Percentiles rank a stretch among this genome's conserved stretches.
phyloP scores from a whole-genome alignment of 2,113 vertebrate species.

The Stigmatopora argus region DNA sequence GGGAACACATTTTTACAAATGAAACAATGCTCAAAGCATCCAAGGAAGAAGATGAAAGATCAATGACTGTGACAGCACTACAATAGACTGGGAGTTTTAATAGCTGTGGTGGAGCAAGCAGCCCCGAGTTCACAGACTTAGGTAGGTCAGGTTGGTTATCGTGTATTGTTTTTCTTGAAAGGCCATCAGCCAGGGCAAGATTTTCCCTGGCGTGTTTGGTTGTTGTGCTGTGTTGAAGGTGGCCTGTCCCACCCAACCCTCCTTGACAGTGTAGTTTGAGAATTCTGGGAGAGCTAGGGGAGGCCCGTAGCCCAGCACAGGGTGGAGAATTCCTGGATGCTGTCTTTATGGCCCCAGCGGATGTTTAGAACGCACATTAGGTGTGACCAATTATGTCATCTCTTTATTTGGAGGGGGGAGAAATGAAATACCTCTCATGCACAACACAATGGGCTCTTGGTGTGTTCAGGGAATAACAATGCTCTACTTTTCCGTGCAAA shows the following conservation, averaged over 20 bases:
- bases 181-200: slow-evolving; percentile 21
- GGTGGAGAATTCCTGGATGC: slow-evolving; percentile 72
- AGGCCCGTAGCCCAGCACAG: slow-evolving; percentile 45
- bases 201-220: slow-evolving; percentile 39
- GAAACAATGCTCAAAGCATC: neutral
- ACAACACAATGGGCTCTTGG: slow-evolving; percentile 55
- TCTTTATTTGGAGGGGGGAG: slow-evolving; percentile 53
- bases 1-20: neutral
- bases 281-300: slow-evolving; percentile 28
- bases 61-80: slow-evolving; percentile 10
- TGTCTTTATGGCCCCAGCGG: slow-evolving; percentile 54
- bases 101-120: slow-evolving; percentile 44
- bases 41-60: slow-evolving; percentile 12
- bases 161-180: slow-evolving; percentile 47
- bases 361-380: slow-evolving; percentile 69
- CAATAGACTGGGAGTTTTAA: slow-evolving; percentile 16
- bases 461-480: slow-evolving; percentile 38
- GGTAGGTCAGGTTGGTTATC: slow-evolving; percentile 33
- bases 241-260: slow-evolving; percentile 50
- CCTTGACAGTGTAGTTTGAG: slow-evolving; percentile 47
- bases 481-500: slow-evolving; percentile 45
- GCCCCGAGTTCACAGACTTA: slow-evolving; percentile 41
- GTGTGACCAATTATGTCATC: slow-evolving; percentile 68
- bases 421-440: slow-evolving; percentile 53
- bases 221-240: slow-evolving; percentile 52